Base-by-base conservation (phyloP, 2,797 vertebrate genomes). In the Crypturellus tataupa region DNA sequence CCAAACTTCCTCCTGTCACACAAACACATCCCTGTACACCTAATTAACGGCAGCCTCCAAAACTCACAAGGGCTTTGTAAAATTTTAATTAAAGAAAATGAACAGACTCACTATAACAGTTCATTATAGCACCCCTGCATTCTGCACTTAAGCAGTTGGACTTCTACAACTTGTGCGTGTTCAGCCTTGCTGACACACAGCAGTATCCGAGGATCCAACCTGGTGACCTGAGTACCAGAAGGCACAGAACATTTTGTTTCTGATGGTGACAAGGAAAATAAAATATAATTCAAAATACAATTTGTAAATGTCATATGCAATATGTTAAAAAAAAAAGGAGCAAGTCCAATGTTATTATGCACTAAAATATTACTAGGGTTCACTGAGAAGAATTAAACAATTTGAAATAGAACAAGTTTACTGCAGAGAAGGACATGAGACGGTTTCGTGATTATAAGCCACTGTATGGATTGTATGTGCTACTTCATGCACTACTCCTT, bases 41-140 rank as follows among this genome's bases (percentile, higher is more conserved):
- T 83, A 90, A 31, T 78, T 93, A 85, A 29, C 69, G 76, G 51
- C 51, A 90, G n/a, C n/a, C 40, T 46, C 58, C 72, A 92, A 37
- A 90, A 49, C 78, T 94, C 91, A 96, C 65, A 87, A 94, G 96
- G 58, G 88, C 42, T 95, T 91, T 90, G 84, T 27, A 84, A 67
- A 89, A 91, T 95, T 97, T 97, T 97, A 97, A 97, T 97, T 95
- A 96, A 97, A 92, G 73, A 44, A 94, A 93, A 92, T 39, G 47
- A 97, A 87, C 33, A 89, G 39, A 81, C 37, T 53, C 67, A 78
- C 20, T 67, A 72, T 79, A 88, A 75, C 70, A 63, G 76, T 80
- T 89, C 67, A 86, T 94, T 93, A 80, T 77, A 67, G 46, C 59
- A 75, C 9, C 75, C 44, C 40, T 68, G 84, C 95, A 93, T 93